phyloP scores from a whole-genome alignment of 2,888 invertebrate genomes.

The Napeogenes sylphis region DNA sequence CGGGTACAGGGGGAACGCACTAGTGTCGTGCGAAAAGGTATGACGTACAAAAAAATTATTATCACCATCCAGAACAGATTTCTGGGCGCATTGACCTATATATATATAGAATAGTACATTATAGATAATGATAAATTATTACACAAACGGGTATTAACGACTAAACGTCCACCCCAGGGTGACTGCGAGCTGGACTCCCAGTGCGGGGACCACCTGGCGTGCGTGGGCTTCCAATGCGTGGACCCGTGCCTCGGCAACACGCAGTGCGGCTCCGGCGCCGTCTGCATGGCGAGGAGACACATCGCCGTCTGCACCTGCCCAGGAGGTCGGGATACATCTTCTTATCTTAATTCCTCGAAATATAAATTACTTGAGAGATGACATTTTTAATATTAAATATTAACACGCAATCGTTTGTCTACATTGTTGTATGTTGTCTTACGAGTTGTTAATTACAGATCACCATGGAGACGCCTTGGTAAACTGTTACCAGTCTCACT shows the following conservation, averaged over 20 bases:
- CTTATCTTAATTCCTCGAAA: not conserved
- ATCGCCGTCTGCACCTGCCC: slow-evolving; percentile 90
- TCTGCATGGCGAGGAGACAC: slow-evolving; percentile 85
- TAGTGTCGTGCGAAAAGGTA: slow-evolving; percentile 81
- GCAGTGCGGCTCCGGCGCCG: slow-evolving; percentile 87
- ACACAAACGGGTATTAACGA: no score
- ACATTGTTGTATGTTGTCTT: not conserved
- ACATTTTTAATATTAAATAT: no score
- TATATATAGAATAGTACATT: no score
- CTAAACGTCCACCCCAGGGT: slow-evolving; percentile 66
- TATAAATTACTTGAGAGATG: not conserved
- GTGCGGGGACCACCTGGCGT: slow-evolving; percentile 85
- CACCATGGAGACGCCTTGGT: slow-evolving; percentile 78
- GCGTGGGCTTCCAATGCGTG: slow-evolving; percentile 85
- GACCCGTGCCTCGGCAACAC: slow-evolving; percentile 84
- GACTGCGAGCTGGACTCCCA: slow-evolving; percentile 88
- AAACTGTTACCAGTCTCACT: slow-evolving; percentile 73
- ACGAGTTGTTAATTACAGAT: slow-evolving; percentile 62
- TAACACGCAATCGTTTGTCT: no score
- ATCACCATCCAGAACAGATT: no score
- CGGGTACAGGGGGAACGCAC: slow-evolving; percentile 87
- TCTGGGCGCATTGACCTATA: no score
- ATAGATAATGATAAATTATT: no score
- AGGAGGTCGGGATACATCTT: slow-evolving; percentile 62
- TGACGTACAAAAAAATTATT: slow-evolving; percentile 30